phyloP scores from a whole-genome alignment of 2,888 invertebrate species.

The Galerucella nymphaeae region DNA sequence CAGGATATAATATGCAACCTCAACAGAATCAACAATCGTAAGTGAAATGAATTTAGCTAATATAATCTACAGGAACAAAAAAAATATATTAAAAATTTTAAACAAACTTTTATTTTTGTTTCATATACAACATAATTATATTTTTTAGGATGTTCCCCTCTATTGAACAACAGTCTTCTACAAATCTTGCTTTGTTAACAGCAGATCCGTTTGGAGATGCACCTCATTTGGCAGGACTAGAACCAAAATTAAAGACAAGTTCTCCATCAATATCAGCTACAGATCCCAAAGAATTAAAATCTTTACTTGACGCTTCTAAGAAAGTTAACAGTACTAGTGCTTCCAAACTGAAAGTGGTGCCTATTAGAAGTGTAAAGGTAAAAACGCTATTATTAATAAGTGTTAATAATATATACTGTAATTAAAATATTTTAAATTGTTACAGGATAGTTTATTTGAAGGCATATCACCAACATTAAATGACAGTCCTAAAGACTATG shows the following conservation, averaged over 20 bases:
- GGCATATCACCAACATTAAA: constrained; percentile 59
- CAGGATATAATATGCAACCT: constrained; percentile 63
- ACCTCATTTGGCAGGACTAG: constrained; percentile 55
- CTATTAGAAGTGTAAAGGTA: constrained; percentile 52
- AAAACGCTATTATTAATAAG: constrained; percentile 15
- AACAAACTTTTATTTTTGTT: no score
- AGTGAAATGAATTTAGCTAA: constrained; percentile 36
- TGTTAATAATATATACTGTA: no score
- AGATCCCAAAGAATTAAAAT: constrained; percentile 59
- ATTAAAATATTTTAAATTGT: constrained; percentile 5
- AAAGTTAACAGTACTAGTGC: constrained; percentile 51
- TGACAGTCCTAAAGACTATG: constrained; percentile 43
- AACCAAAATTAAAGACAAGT: constrained; percentile 51
- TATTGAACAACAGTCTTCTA: constrained; percentile 45
- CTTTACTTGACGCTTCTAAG: constrained; percentile 56
- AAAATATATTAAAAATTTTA: no score
- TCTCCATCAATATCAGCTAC: constrained; percentile 52
- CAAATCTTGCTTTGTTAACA: constrained; percentile 51
- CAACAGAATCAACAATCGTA: constrained; percentile 53
- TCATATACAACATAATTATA: background rate
- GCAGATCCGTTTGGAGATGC: constrained; percentile 57
- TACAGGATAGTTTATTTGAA: constrained; percentile 83
- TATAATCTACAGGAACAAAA: constrained; percentile 4
- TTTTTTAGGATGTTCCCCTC: constrained; percentile 51
- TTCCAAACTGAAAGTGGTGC: constrained; percentile 52